A percentile compares a stretch with the other conserved stretches of the same genome.
phyloP scores from a whole-genome alignment of 2,888 invertebrate species.

The Drosophila mettleri region DNA sequence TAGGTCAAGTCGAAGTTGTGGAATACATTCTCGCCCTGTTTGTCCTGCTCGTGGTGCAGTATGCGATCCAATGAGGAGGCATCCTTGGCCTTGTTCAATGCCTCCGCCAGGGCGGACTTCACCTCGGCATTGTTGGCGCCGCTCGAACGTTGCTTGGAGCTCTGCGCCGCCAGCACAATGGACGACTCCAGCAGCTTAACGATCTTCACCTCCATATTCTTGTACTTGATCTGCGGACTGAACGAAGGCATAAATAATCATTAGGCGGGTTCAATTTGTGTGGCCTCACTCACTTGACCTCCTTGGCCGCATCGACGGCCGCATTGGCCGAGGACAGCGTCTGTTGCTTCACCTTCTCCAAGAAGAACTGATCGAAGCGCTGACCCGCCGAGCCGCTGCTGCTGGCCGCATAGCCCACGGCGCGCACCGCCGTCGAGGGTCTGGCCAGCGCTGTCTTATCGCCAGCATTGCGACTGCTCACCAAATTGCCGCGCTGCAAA shows the following conservation, averaged over 20 bases:
- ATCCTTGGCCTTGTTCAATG: slow-evolving; percentile 97
- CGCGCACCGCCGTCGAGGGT: slow-evolving; percentile 98
- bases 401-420: slow-evolving; percentile 96
- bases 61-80: slow-evolving; percentile 96
- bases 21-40: slow-evolving; percentile 94
- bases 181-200: slow-evolving; percentile 96
- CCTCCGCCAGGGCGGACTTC: slow-evolving; percentile 77
- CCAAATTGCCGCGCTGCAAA: slow-evolving; percentile 81
- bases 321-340: slow-evolving; percentile 79
- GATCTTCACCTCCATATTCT: slow-evolving; percentile 94
- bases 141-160: slow-evolving; percentile 17
- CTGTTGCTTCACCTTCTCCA: slow-evolving; percentile 84
- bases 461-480: slow-evolving; percentile 80
- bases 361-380: slow-evolving; percentile 91
- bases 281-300: slow-evolving; percentile 85
- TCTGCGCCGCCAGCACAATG: slow-evolving; percentile 86
- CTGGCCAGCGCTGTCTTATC: slow-evolving; percentile 86
- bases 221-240: slow-evolving; percentile 95
- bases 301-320: slow-evolving; percentile 87
- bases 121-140: slow-evolving; percentile 53
- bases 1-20: slow-evolving; percentile 98
- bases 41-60: slow-evolving; percentile 95
- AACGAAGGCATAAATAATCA: neutral
- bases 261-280: no score
- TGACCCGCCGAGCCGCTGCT: slow-evolving; percentile 84